phyloP scores from a whole-genome alignment of 2,888 invertebrate species.

The Heterodera filipjevi region DNA sequence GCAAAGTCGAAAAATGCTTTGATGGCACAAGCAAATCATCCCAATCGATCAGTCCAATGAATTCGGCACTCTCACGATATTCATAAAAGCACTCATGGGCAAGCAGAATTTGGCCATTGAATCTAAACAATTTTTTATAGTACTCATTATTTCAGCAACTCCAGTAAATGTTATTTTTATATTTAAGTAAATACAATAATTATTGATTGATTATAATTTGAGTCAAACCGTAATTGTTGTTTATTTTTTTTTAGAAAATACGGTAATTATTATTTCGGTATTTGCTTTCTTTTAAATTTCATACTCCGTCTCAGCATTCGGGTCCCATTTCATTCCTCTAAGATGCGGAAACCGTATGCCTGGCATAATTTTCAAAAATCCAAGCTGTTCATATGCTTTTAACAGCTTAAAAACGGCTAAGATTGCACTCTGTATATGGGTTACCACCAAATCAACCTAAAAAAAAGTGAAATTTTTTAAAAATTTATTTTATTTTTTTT shows the following conservation, averaged over 20 bases:
- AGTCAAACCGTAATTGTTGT: too few species aligned
- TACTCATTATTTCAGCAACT: too few species aligned
- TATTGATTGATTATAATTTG: too few species aligned
- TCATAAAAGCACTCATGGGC: slow-evolving; percentile 44
- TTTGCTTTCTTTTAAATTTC: not conserved
- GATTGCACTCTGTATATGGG: slow-evolving; percentile 37
- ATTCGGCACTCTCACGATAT: slow-evolving; percentile 46
- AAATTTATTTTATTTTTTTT: not conserved
- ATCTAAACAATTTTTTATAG: not conserved
- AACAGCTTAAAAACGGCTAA: slow-evolving; percentile 24
- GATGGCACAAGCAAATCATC: slow-evolving; percentile 44
- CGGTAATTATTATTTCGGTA: not conserved
- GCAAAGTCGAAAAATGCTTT: slow-evolving; percentile 16
- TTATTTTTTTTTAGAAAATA: not conserved
- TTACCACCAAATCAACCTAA: slow-evolving; percentile 42
- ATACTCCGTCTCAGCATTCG: slow-evolving; percentile 44
- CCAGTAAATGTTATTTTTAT: too few species aligned
- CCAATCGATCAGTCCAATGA: slow-evolving; percentile 48
- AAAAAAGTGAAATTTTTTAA: not conserved
- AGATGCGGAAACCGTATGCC: slow-evolving; percentile 36
- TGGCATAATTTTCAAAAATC: slow-evolving; percentile 36
- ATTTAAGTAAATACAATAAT: too few species aligned
- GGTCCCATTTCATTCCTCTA: slow-evolving; percentile 41
- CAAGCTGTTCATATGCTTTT: slow-evolving; percentile 44
- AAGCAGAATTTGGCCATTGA: slow-evolving; percentile 32